Percentiles rank a stretch among this genome's conserved stretches.
Evolutionary conservation across 2,797 vertebrate genomes (phyloP).

Genomic region (Etheostoma nigrum): DNA sequence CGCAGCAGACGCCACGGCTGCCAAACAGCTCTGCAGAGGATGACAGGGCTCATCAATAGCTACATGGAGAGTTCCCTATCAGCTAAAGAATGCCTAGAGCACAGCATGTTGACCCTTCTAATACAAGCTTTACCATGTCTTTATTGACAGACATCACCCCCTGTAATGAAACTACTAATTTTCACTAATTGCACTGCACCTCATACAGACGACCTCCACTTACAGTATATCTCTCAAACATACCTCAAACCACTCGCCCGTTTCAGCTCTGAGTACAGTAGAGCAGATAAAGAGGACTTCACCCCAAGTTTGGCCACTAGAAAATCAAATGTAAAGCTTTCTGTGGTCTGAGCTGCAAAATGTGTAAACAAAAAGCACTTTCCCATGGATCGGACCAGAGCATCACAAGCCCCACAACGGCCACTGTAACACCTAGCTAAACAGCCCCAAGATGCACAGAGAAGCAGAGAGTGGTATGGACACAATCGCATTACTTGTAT

Average conservation of each 20-base stretch:
- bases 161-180: neutral
- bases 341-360: neutral
- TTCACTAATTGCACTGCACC: neutral
- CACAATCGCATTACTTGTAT: too few relatives aligned
- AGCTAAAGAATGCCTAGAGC: neutral
- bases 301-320: neutral
- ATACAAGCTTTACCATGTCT: slow-evolving; percentile 9
- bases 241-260: neutral
- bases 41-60: slow-evolving; percentile 6
- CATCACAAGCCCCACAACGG: slow-evolving; percentile 15
- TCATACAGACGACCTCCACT: too few relatives aligned
- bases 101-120: neutral
- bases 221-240: neutral
- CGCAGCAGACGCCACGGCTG: slow-evolving; percentile 21
- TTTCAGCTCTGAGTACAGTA: neutral
- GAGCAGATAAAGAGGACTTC: neutral
- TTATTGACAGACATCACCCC: neutral
- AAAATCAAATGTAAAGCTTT: slow-evolving; percentile 10
- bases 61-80: slow-evolving; percentile 15
- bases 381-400: slow-evolving; percentile 32
- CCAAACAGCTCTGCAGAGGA: slow-evolving; percentile 18
- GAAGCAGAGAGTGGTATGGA: neutral
- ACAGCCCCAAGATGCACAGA: neutral
- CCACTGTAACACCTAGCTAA: slow-evolving; percentile 8
- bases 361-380: slow-evolving; percentile 27